phyloP scores from a whole-genome alignment of 2,113 vertebrate genomes.

The Erythrocercus mccallii region DNA sequence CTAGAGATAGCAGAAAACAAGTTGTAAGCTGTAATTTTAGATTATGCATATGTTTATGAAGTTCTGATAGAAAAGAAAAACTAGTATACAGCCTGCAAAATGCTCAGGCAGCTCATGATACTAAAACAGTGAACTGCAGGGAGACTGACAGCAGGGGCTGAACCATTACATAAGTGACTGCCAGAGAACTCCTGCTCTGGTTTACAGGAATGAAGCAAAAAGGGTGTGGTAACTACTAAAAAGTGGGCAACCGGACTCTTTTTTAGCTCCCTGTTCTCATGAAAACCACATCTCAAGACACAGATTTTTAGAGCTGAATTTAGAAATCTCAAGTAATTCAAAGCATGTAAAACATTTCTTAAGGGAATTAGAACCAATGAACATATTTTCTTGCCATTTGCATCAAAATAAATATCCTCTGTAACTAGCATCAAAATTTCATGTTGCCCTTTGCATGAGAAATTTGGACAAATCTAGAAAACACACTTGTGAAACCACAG shows the following conservation, averaged over 20 bases:
- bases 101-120: background rate
- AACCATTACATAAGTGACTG: constrained; percentile 4
- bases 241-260: background rate
- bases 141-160: constrained; percentile 5
- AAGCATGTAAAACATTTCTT: background rate
- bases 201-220: constrained; percentile 43
- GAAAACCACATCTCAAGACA: constrained; percentile 20
- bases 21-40: constrained; percentile 1
- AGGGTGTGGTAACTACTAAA: constrained; percentile 41
- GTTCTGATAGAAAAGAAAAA: constrained; percentile 28
- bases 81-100: constrained; percentile 8
- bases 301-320: background rate
- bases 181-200: constrained; percentile 4
- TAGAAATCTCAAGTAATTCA: background rate
- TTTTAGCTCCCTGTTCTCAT: constrained; percentile 35
- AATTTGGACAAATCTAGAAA: background rate
- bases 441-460: background rate
- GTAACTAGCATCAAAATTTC: background rate
- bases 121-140: background rate
- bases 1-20: background rate
- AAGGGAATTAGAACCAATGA: background rate
- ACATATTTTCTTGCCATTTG: background rate
- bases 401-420: background rate
- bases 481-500: background rate
- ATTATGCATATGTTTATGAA: constrained; percentile 39